Base-by-base conservation (phyloP, 2,888 invertebrate genomes). In the Anodontia alba region DNA sequence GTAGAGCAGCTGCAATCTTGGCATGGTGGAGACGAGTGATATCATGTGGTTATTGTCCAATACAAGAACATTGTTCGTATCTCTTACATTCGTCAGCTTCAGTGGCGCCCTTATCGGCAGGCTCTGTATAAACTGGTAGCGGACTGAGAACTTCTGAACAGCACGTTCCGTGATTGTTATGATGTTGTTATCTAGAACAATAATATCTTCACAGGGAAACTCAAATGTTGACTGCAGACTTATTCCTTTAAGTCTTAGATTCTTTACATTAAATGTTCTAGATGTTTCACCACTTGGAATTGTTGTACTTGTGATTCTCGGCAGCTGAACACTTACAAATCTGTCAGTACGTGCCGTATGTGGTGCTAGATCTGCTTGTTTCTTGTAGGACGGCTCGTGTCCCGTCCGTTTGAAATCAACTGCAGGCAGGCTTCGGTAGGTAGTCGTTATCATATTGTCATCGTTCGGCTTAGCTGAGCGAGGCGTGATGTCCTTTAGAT, bases 151-250 rank as follows among this genome's bases (percentile, higher is more conserved):
- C 57, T 86, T 86, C 73, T 86, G 86, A 1, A 86, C 80, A 2
- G 86, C 81, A n/a, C 86, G 42, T 42, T 86, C 86, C 12, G 83
- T 83, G 12, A 86, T 75, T 12, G 83, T 86, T 20, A 86, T 78
- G 15, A 86, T 86, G 54, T 81, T 79, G 51, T 70, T 83, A 23
- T 79, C 78, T 12, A 83, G 51, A 3, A 83, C 66, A 10, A 86
- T 46, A 31, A 86, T 80, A 33, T 86, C 86, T 38, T 81, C 83
- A 38, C 86, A 86, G 3, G 83, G 83, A 46, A 86, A 81, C 75
- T 86, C 86, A 70, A 86, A 86, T 20, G 79, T 68, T 5, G 86
- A 83, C 76, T 83, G 81, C 23, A 80, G 79, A 73, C 80, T 83
- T 31, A 86, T 76, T n/a, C 81, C 83, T 42, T 76, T 76, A 1